Evolutionary conservation across 2,888 invertebrate genomes (phyloP).

Genomic region (Drosophila fulvimacula): DNA sequence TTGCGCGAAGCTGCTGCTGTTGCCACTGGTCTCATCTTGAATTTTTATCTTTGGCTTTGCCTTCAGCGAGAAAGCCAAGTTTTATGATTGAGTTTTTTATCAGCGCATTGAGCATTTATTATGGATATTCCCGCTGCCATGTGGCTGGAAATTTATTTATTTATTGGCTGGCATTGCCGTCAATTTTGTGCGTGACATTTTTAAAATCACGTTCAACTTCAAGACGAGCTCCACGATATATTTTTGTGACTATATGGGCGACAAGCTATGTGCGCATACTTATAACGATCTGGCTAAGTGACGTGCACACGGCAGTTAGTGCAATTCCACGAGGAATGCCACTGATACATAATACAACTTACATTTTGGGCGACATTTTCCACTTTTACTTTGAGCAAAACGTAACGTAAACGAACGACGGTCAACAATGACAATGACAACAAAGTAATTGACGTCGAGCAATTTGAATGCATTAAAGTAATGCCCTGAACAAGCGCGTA

Average conservation of each 20-base stretch:
- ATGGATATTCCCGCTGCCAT: constrained; percentile 14
- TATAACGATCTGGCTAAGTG: constrained; percentile 61
- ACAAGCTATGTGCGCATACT: constrained; percentile 22
- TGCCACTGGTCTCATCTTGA: constrained; percentile 1
- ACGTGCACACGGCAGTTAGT: constrained; percentile 45
- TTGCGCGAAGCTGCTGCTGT: background rate
- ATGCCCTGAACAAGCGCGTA: constrained; percentile 30
- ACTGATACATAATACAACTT: constrained; percentile 30
- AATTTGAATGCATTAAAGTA: constrained; percentile 38
- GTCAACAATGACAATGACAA: constrained; percentile 31
- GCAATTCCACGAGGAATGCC: constrained; percentile 28
- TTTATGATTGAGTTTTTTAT: constrained; percentile 71
- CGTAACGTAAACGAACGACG: constrained; percentile 51
- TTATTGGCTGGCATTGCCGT: constrained; percentile 20
- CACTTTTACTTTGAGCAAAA: constrained; percentile 66
- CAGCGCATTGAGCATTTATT: constrained; percentile 48
- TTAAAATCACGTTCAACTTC: constrained; percentile 79
- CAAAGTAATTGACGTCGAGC: constrained; percentile 45
- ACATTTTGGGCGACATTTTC: constrained; percentile 55
- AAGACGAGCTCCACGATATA: constrained; percentile 53
- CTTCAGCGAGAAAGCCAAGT: constrained; percentile 20
- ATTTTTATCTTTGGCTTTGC: constrained; percentile 2
- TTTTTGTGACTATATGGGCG: constrained; percentile 54
- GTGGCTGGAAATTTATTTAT: constrained; percentile 28
- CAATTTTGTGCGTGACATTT: constrained; percentile 78